Evolutionary conservation across 2,113 vertebrate species (phyloP).

Genomic region (Ornithorhynchus anatinus): DNA sequence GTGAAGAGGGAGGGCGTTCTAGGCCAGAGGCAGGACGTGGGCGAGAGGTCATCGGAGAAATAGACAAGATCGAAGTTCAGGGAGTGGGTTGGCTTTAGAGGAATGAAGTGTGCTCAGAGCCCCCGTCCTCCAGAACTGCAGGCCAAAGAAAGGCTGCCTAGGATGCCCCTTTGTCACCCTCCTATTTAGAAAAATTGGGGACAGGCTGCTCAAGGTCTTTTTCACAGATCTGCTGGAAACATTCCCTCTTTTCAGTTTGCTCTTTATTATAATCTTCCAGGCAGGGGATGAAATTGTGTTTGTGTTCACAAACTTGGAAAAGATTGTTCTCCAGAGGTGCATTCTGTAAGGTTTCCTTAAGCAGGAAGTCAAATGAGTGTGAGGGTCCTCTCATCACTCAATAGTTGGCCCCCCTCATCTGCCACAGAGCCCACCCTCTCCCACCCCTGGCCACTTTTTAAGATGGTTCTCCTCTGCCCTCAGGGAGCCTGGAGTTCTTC

Average conservation of each 20-base stretch:
- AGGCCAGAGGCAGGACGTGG: too few relatives aligned
- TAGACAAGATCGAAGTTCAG: too few relatives aligned
- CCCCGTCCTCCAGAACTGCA: not conserved
- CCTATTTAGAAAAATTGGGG: not conserved
- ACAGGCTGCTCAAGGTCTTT: not conserved
- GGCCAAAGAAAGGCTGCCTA: not conserved
- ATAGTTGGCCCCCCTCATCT: not conserved
- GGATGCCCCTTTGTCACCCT: fast-evolving
- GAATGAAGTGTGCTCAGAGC: too few relatives aligned
- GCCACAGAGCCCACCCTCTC: not conserved
- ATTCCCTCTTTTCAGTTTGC: not conserved
- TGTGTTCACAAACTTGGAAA: constrained; percentile 9
- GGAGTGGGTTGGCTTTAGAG: too few relatives aligned
- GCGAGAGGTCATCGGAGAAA: too few relatives aligned
- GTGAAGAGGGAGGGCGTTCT: too few relatives aligned
- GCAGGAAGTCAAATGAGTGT: not conserved
- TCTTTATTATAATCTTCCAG: not conserved
- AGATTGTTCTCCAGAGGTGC: not conserved
- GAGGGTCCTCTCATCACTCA: not conserved
- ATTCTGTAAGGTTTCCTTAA: constrained; percentile 8
- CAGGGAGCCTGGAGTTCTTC: too few relatives aligned
- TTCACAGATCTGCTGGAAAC: not conserved
- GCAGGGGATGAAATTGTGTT: not conserved
- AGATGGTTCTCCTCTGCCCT: too few relatives aligned
- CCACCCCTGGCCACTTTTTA: not conserved